phyloP scores from a whole-genome alignment of 1,140 invertebrate species.

The Oncopodura yosiiana region DNA sequence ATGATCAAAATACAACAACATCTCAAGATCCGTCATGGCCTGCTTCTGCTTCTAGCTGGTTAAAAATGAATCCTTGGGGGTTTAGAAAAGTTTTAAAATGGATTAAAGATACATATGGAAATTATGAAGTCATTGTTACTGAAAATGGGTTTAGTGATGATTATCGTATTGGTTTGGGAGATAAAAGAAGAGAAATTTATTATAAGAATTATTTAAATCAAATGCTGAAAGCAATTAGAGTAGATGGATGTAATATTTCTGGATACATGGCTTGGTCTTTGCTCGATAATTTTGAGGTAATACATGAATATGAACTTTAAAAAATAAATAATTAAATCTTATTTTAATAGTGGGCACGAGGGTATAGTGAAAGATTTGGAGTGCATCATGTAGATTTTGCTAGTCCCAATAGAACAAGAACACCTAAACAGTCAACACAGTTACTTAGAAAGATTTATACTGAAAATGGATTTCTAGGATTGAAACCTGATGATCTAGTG shows the following conservation, averaged over 20 bases:
- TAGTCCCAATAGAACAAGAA: conserved; percentile 52
- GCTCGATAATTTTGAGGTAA: conserved; percentile 24
- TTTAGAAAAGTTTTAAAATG: conserved; percentile 32
- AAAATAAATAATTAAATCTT: conserved; percentile 41
- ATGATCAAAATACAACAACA: conserved; percentile 7
- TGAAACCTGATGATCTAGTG: too few relatives aligned
- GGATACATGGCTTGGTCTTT: conserved; percentile 26
- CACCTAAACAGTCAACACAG: conserved; percentile 56
- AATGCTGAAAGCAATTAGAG: conserved; percentile 23
- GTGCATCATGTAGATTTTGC: conserved; percentile 63
- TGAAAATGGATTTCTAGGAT: conserved; percentile 34
- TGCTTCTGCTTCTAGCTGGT: conserved; percentile 5
- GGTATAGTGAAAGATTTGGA: conserved; percentile 56
- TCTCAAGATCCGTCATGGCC: conserved; percentile 1
- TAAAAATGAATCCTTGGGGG: conserved; percentile 24
- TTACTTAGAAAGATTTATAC: conserved; percentile 51
- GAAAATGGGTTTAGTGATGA: conserved; percentile 36
- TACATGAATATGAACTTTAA: not conserved
- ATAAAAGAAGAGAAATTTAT: conserved; percentile 17
- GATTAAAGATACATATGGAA: conserved; percentile 34
- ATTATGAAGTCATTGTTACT: conserved; percentile 32
- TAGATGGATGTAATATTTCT: conserved; percentile 30
- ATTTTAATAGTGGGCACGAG: conserved; percentile 63
- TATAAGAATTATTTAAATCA: conserved; percentile 26
- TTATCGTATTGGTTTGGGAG: conserved; percentile 14